Base-by-base conservation (phyloP, 1,140 invertebrate genomes). In the Diabrotica undecimpunctata region DNA sequence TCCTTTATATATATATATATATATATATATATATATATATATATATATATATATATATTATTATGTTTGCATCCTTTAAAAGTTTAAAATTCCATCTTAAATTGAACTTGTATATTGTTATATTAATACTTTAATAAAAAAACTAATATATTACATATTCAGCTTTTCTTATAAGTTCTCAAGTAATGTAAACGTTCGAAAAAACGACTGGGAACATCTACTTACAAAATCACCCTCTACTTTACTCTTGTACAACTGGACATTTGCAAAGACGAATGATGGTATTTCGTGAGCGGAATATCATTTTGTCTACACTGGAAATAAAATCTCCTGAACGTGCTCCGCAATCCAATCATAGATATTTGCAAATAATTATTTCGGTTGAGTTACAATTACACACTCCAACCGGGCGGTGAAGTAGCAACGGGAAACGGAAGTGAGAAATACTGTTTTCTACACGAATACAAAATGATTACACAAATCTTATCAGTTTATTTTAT, bases 241-340 rank as follows among this genome's bases (percentile, higher is more conserved):
- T 25, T 38, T 38, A 60, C 41, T 60, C 38, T 36, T n/a, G 38
- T 60, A 60, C 39, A 60, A 60, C 58, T 50, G 58, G 58, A 60
- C 58, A 60, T 60, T 60, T 60, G 41, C 58, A 46, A 60, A 60
- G 58, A 60, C 58, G 41, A 60, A 60, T 60, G 58, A 36, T 50
- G 41, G 58, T 55, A 35, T 58, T 60, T 50, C 58, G 58, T 60
- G 58, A 60, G 38, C 41, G 38, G 58, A 60, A 60, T 60, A 60
- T 50, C 58, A 60, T 46, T 46, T 46, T 51, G 14, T 50, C 58
- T 60, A 60, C 58, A 46, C 38, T 60, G 58, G 58, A 60, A 60
- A 60, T 60, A 60, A 60, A 60, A 60, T 60, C 38, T 50, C 41
- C n/a, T 50, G 12, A 14, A 50, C 58, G 58, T 60, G 58, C 8